Evolutionary conservation across 2,113 vertebrate species (phyloP).

Genomic region (Hippolais icterina): DNA sequence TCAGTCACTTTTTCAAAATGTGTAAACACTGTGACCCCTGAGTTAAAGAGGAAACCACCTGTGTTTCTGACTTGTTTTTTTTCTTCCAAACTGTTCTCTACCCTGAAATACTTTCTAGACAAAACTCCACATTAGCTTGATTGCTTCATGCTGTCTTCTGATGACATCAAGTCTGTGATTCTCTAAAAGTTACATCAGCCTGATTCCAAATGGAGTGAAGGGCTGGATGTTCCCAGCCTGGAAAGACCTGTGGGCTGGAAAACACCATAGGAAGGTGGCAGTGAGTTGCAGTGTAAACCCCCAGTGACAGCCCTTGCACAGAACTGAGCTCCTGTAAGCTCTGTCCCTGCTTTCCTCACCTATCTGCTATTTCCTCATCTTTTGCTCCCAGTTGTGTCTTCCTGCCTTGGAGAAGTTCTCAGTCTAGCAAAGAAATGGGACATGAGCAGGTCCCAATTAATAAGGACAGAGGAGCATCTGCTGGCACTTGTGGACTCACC

Average conservation of each 20-base stretch:
- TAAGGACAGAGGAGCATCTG: neutral
- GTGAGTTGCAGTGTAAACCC: neutral
- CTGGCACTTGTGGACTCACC: neutral
- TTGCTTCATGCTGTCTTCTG: neutral
- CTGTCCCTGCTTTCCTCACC: neutral
- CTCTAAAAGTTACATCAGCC: conserved; percentile 16
- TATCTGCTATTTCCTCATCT: rapidly evolving
- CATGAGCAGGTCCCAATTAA: neutral
- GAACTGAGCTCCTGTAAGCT: neutral
- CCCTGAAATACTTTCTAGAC: neutral
- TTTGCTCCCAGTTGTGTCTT: neutral
- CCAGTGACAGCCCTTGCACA: neutral
- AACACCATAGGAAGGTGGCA: neutral
- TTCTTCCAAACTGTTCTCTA: neutral
- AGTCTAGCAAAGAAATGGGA: neutral
- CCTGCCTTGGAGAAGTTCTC: neutral
- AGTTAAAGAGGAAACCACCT: conserved; percentile 4
- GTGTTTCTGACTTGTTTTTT: neutral
- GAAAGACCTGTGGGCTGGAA: neutral
- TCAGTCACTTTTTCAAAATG: neutral
- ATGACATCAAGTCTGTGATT: neutral
- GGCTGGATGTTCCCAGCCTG: conserved; percentile 8
- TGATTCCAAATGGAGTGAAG: neutral
- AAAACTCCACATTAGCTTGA: conserved; percentile 39
- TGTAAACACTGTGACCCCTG: neutral